Conservation (phyloP, 2,797 vertebrate genomes). For the Chiloscyllium punctatum region DNA sequence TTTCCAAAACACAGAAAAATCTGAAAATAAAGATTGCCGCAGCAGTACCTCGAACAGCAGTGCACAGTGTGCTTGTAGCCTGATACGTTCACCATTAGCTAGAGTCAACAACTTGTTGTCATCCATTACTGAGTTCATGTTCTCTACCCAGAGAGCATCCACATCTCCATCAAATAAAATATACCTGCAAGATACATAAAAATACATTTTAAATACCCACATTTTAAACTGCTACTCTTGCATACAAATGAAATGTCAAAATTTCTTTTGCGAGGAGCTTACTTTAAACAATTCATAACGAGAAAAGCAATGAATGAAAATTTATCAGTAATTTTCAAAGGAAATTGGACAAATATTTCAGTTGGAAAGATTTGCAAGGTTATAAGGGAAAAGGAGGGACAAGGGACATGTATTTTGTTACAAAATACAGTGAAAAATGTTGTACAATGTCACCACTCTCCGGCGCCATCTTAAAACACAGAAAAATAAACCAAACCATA, state of each 20-base stretch:
- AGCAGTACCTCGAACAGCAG: constrained; percentile 80
- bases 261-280: background rate
- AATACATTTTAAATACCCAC: background rate
- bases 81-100: constrained; percentile 90
- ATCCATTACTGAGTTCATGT: constrained; percentile 99
- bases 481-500: too few species aligned
- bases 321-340: background rate
- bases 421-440: too few species aligned
- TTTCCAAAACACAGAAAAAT: too few species aligned
- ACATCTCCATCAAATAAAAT: constrained; percentile 98
- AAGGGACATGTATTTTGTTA: background rate
- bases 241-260: background rate
- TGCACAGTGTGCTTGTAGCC: constrained; percentile 84
- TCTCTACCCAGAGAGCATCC: constrained; percentile 95
- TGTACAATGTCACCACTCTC: too few species aligned
- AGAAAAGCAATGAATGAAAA: background rate
- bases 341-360: background rate
- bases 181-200: constrained; percentile 62
- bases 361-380: background rate
- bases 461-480: too few species aligned
- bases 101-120: constrained; percentile 92
- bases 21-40: background rate
- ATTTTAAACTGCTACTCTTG: background rate
- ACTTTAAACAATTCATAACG: background rate
- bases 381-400: background rate